Conservation (phyloP, 2,113 vertebrate species). For the Tinamus guttatus region DNA sequence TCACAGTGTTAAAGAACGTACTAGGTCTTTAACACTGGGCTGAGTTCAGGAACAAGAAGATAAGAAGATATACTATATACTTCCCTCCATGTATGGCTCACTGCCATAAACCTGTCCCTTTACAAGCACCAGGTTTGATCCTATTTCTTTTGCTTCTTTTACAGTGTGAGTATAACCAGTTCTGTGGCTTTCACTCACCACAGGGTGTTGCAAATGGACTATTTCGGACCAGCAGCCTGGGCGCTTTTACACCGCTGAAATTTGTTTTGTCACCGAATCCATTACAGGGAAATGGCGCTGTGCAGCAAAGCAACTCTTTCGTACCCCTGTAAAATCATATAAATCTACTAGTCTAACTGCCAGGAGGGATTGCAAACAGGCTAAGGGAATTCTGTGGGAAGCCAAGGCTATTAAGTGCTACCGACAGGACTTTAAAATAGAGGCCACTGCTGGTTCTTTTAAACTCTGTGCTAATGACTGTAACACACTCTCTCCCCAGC, state of each 20-base stretch:
- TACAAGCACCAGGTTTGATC: background rate
- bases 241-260: background rate
- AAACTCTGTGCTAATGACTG: background rate
- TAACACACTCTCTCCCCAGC: background rate
- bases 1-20: background rate
- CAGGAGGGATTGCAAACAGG: background rate
- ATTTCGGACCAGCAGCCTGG: background rate
- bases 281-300: background rate
- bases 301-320: background rate
- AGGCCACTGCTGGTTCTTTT: background rate
- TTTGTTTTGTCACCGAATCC: slow-evolving; percentile 39
- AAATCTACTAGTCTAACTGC: slow-evolving; percentile 16
- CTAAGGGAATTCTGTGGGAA: slow-evolving; percentile 1
- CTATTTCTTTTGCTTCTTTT: background rate
- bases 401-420: background rate
- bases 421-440: background rate
- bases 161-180: background rate
- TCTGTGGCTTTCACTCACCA: background rate
- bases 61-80: background rate
- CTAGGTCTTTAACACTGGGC: background rate
- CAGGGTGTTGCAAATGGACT: background rate
- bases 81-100: background rate
- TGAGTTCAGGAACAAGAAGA: background rate
- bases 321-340: slow-evolving; percentile 8
- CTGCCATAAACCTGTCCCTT: background rate